phyloP scores from a whole-genome alignment of 30 jellyfish, hydroid and myxozoan genomes.

The Pseudorhiza aurosa region DNA sequence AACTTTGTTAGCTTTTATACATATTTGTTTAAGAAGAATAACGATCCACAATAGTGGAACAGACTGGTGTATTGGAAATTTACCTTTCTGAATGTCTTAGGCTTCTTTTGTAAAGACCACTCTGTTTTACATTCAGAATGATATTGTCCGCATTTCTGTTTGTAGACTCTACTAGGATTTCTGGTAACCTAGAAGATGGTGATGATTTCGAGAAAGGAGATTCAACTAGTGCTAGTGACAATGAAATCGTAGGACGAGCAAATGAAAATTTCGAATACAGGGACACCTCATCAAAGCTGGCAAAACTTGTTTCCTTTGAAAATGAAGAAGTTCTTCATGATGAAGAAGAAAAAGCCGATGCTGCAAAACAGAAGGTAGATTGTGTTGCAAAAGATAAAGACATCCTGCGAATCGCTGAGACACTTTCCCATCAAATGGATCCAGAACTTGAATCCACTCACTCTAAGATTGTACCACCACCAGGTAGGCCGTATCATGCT shows the following conservation, averaged over 20 bases:
- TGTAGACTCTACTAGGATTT: slow-evolving; percentile 14
- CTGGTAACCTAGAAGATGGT: slow-evolving; percentile 40
- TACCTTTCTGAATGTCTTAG: no score
- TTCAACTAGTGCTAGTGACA: slow-evolving; percentile 75
- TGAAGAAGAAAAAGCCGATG: slow-evolving; percentile 15
- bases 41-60: no score
- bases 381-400: slow-evolving; percentile 17
- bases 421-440: slow-evolving; percentile 23
- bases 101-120: no score
- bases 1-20: no score
- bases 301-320: slow-evolving; percentile 40
- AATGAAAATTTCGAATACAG: slow-evolving; percentile 52
- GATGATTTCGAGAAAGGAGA: slow-evolving; percentile 84
- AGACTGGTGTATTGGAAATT: no score
- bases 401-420: slow-evolving; percentile 30
- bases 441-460: neutral
- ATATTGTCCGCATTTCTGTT: no score
- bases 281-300: slow-evolving; percentile 36
- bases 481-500: neutral
- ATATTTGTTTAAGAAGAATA: no score
- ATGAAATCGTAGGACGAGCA: slow-evolving; percentile 78
- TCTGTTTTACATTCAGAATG: no score
- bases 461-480: neutral
- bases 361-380: neutral
- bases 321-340: slow-evolving; percentile 15